phyloP scores from a whole-genome alignment of 2,113 vertebrate genomes.

The Coreoperca whiteheadi region DNA sequence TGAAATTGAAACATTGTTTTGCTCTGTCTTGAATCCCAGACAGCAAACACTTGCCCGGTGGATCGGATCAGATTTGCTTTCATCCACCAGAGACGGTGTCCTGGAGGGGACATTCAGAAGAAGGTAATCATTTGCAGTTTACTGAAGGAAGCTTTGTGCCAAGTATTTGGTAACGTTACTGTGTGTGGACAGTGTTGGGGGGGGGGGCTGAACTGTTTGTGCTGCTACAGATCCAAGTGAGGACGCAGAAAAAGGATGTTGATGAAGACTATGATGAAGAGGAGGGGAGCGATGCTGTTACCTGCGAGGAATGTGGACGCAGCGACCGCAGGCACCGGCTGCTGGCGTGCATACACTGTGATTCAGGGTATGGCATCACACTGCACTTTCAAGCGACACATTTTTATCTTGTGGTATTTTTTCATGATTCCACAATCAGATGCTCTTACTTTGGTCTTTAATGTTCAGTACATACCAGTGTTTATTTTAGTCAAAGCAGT shows the following conservation, averaged over 20 bases:
- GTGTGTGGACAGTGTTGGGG: background rate
- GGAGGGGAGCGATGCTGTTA: conserved; percentile 5
- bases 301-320: conserved; percentile 75
- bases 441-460: background rate
- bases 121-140: conserved; percentile 42
- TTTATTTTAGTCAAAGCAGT: background rate
- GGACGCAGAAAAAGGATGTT: background rate
- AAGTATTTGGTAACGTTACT: background rate
- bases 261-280: conserved; percentile 44
- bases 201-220: conserved; percentile 18
- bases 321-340: conserved; percentile 57
- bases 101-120: conserved; percentile 52
- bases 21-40: conserved; percentile 48
- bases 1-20: too few species aligned
- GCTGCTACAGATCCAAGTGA: conserved; percentile 62
- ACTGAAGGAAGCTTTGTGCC: background rate
- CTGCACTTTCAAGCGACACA: background rate
- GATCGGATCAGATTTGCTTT: conserved; percentile 67
- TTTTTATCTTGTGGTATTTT: background rate
- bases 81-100: conserved; percentile 56
- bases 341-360: conserved; percentile 64
- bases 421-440: background rate
- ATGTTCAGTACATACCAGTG: background rate
- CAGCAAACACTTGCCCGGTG: conserved; percentile 69
- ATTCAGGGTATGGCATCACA: conserved; percentile 60